Base-by-base conservation (phyloP, 2,888 invertebrate species). In the Lithosia quadra region DNA sequence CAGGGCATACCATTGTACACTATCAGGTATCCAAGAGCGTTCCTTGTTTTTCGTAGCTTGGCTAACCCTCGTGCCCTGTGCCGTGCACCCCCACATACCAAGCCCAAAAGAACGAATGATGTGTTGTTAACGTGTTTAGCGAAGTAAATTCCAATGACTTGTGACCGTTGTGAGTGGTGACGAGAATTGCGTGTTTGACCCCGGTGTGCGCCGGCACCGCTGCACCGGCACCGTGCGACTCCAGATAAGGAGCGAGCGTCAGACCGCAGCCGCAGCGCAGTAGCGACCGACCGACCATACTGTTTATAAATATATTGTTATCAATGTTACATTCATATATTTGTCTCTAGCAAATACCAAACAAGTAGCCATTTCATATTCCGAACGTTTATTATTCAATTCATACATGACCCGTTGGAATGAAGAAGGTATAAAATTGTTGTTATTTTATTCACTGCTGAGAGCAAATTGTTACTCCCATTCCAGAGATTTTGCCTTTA, bases 251-350 rank as follows among this genome's bases (percentile, higher is more conserved):
- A 55, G 15, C 53, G 18, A 18, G 33, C n/a, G 15, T 15, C 55
- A 36, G 33, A 63, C 34, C 63, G 36, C 63, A 58, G 58, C 33
- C n/a, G n/a, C n/a, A n/a, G 18, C 49, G 8, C 57, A 53, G 55
- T 55, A 55, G 55, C 55, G 8, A 55, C 55, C 55, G 21, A 55
- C 34, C 55, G 8, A 55, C 55, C 55, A 33, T 13, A 15, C 22
- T 55, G 55, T 55, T 18, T 63, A 55, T 63, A 36, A 55, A 63
- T 55, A 36, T 24, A 63, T 53, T 21, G 55, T 49, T 63, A 63
- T 63, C 63, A 63, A 55, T 55, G 5, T 34, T 22, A 33, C 33
- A 34, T 22, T 21, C 22, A 34, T 36, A 15, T 36, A 22, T 15
- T 22, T 53, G 60, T 24, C 24, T 24, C 24, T 18, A 9, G 4